Conservation (phyloP, 2,113 vertebrate species). For the Progne subis region DNA sequence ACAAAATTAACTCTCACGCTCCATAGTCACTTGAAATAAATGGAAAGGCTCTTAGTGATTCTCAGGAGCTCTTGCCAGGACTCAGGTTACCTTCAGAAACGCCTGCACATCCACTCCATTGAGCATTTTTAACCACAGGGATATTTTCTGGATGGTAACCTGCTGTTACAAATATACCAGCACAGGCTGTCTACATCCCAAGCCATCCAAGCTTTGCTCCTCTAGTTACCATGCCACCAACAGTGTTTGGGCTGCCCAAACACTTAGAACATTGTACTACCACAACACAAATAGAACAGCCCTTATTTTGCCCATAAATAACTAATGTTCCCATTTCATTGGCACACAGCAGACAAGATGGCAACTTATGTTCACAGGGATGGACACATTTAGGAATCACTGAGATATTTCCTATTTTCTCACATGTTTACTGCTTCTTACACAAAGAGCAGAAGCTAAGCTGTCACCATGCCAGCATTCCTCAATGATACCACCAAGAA, state of each 20-base stretch:
- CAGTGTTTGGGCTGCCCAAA: background rate
- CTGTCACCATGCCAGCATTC: background rate
- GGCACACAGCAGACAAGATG: background rate
- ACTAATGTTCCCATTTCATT: background rate
- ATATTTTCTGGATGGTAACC: background rate
- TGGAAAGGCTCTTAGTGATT: background rate
- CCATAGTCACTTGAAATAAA: background rate
- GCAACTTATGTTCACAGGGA: background rate
- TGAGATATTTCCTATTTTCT: background rate
- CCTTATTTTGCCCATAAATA: conserved; percentile 23
- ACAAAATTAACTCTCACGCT: background rate
- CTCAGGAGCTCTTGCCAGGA: background rate
- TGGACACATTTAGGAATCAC: background rate
- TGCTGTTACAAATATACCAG: background rate
- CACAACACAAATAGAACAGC: background rate
- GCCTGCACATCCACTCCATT: background rate
- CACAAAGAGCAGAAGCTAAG: background rate
- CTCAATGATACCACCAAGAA: background rate
- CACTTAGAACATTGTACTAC: background rate
- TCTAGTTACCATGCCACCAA: background rate
- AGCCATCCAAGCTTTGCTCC: background rate
- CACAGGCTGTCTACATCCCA: accelerated
- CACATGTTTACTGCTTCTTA: background rate
- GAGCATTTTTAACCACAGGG: background rate
- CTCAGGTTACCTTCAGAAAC: background rate